Evolutionary conservation across 2,113 vertebrate genomes (phyloP).

Genomic region (Loxodonta africana): DNA sequence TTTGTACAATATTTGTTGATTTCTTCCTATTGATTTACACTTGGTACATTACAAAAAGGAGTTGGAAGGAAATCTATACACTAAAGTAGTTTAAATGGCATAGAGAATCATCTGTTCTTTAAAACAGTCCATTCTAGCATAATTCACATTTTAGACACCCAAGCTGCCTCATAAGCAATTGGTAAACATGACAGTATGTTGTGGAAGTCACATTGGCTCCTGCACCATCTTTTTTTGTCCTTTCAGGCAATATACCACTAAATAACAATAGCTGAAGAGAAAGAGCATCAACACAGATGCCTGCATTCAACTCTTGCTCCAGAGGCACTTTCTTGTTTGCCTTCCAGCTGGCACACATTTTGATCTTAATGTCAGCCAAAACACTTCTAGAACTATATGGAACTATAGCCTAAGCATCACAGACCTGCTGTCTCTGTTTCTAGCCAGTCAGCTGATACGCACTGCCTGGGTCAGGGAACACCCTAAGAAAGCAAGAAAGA

Average conservation of each 20-base stretch:
- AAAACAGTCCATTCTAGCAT: neutral
- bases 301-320: no score
- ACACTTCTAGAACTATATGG: fast-evolving
- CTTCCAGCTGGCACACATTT: neutral
- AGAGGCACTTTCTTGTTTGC: neutral
- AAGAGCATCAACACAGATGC: neutral
- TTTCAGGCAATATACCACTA: neutral
- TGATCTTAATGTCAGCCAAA: neutral
- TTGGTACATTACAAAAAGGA: neutral
- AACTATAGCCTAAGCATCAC: neutral
- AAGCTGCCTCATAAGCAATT: constrained; percentile 29
- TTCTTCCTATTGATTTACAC: neutral
- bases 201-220: neutral
- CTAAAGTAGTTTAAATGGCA: neutral
- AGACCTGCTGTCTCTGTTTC: neutral
- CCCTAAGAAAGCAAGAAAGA: neutral
- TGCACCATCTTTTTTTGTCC: neutral
- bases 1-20: neutral
- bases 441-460: neutral
- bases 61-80: constrained; percentile 17
- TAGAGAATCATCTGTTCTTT: neutral
- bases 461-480: neutral
- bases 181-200: neutral
- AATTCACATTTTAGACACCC: constrained; percentile 2
- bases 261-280: neutral